Conservation (phyloP, 2,113 vertebrate species). For the Ariopsis seemanni region DNA sequence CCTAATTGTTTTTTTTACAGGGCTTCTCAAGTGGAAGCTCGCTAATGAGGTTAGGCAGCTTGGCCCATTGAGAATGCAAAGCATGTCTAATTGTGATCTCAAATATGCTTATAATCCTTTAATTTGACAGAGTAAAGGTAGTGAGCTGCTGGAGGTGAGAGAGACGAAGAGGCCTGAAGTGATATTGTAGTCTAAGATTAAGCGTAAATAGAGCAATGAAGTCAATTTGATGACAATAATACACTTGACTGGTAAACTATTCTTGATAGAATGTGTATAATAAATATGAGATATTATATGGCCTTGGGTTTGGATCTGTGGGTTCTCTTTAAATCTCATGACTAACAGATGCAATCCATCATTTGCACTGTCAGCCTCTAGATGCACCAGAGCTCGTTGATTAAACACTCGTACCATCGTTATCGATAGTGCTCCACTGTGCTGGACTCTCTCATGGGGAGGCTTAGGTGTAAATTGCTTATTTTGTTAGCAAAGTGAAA, state of each 20-base stretch:
- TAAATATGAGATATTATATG: slow-evolving; percentile 5
- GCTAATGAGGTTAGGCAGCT: slow-evolving; percentile 72
- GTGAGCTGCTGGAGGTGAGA: slow-evolving; percentile 54
- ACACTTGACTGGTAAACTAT: not conserved
- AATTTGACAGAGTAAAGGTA: slow-evolving; percentile 66
- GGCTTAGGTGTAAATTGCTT: slow-evolving; percentile 51
- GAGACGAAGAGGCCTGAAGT: slow-evolving; percentile 31
- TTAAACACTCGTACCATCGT: slow-evolving; percentile 65
- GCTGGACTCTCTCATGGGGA: slow-evolving; percentile 36
- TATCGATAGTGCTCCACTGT: slow-evolving; percentile 55
- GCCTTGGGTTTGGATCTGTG: not conserved
- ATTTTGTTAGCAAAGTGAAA: slow-evolving; percentile 49
- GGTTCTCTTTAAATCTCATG: slow-evolving; percentile 8
- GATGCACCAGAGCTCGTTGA: slow-evolving; percentile 56
- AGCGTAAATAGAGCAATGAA: not conserved
- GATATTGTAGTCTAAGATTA: not conserved
- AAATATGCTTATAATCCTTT: slow-evolving; percentile 71
- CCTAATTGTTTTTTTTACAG: slow-evolving; percentile 66
- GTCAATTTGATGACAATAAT: not conserved
- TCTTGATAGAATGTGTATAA: not conserved
- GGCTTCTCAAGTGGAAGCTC: slow-evolving; percentile 66
- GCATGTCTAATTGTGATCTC: slow-evolving; percentile 71
- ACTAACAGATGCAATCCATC: slow-evolving; percentile 27
- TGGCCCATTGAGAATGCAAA: slow-evolving; percentile 59
- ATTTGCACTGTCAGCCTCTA: slow-evolving; percentile 30